A percentile compares a stretch with the other conserved stretches of the same genome.
Conservation (phyloP, 2,113 vertebrate species). For the Sakesphorus luctuosus region DNA sequence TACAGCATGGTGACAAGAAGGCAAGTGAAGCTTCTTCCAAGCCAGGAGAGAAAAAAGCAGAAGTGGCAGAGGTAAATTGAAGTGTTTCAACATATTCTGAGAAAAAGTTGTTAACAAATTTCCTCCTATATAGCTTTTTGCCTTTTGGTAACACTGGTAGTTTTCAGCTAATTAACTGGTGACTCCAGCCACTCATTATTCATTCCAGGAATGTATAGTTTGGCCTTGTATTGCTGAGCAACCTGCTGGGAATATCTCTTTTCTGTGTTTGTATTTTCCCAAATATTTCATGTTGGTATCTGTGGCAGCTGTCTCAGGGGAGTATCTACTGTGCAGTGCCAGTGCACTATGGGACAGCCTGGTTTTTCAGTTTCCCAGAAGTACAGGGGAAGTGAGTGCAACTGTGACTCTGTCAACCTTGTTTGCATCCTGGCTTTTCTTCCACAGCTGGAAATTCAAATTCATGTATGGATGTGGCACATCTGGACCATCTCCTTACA, state of each 20-base stretch:
- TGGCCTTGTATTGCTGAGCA: not conserved
- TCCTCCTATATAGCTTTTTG: not conserved
- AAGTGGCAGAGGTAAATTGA: conserved; percentile 63
- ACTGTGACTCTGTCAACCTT: not conserved
- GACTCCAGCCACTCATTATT: not conserved
- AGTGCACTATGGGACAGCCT: rapidly evolving
- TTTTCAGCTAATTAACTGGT: not conserved
- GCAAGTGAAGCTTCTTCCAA: conserved; percentile 43
- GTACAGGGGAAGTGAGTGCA: not conserved
- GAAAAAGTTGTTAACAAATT: not conserved
- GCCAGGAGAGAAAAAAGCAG: conserved; percentile 50
- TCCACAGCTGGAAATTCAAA: not conserved
- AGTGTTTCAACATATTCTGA: not conserved
- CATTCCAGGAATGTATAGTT: not conserved
- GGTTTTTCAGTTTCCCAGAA: not conserved
- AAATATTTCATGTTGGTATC: not conserved
- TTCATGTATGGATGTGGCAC: not conserved
- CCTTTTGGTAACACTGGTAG: not conserved
- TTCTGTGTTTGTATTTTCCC: not conserved
- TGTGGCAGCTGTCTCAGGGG: rapidly evolving
- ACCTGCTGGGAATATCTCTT: not conserved
- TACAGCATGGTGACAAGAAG: conserved; percentile 67
- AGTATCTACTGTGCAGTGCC: not conserved
- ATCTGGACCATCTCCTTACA: not conserved
- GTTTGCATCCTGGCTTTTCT: not conserved